Evolutionary conservation across 2,797 vertebrate species (phyloP), one percentile per base, ranked within the genome.

Genomic region (Sebastiscus tertius): DNA sequence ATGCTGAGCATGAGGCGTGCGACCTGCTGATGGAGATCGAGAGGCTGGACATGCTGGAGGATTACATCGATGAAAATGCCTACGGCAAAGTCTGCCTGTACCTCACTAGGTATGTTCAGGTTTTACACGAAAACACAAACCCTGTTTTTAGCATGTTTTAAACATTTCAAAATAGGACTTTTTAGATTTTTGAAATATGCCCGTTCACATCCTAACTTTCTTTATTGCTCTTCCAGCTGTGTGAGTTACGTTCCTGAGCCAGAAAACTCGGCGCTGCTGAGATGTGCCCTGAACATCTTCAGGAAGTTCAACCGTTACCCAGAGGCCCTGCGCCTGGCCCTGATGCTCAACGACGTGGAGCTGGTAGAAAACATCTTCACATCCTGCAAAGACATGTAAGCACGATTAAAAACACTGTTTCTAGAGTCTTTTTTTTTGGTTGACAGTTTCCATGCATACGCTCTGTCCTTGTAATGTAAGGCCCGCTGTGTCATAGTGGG

Each of bases 21-120:
- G 99, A 99, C 91, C 94, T 99, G 77, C 97, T 99, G 46, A 99
- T 99, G 99, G 99, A 99, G 90, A 97, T 99, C 0, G 99, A 99
- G 87, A 96, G 97, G 86, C 96, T 99, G 70, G 97, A 99, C 81
- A 99, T 99, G 98, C 93, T 99, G 85, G 98, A 99, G 88, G 95
- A 97, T 80, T 98, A 99, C 91, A 99, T 99, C 0, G 99, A 99
- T 34, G 98, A 99, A 82, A 99, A 98, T 0, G 98, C 99, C 20
- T 99, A 99, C 6, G 95, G 97, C 76, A 99, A 99, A 94, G 99
- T 99, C 86, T 99, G 99, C 94, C 97, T 99, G 52, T 99, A 99
- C 91, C 95, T 99, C 75, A 99, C 98, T 62, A 99, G 98, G 98
- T 98, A 76, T 87, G 93, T 71, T 22, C 1, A 31, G 2, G 4